phyloP scores from a whole-genome alignment of 2,113 vertebrate species.

The Pseudorectes ferrugineus region DNA sequence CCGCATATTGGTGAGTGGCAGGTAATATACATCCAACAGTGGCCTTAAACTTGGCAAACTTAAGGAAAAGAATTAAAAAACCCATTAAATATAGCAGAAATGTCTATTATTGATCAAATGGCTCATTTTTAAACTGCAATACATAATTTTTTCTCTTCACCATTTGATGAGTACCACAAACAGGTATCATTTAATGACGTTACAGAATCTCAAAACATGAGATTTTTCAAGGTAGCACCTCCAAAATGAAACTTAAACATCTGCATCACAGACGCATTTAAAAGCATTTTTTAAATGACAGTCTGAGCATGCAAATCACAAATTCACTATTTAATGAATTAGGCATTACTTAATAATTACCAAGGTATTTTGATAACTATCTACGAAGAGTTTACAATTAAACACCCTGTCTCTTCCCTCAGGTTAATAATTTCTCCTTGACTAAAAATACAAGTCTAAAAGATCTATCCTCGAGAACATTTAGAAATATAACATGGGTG shows the following conservation, averaged over 20 bases:
- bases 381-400: not conserved
- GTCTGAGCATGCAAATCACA: not conserved
- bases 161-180: not conserved
- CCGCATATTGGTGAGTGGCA: conserved; percentile 98
- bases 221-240: not conserved
- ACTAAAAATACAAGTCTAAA: not conserved
- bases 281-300: not conserved
- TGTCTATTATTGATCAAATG: not conserved
- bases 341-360: not conserved
- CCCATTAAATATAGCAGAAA: not conserved
- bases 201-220: not conserved
- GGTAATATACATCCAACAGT: conserved; percentile 95
- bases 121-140: not conserved
- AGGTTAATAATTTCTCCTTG: not conserved
- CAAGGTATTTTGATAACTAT: not conserved
- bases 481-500: fast-evolving
- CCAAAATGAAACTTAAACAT: not conserved
- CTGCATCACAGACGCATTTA: not conserved
- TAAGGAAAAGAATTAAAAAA: conserved; percentile 32
- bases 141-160: not conserved
- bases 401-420: not conserved
- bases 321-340: not conserved
- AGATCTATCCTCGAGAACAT: not conserved
- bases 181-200: not conserved
- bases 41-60: conserved; percentile 97